Evolutionary conservation across 2,113 vertebrate genomes (phyloP).

Genomic region (Siphamia tubifer): DNA sequence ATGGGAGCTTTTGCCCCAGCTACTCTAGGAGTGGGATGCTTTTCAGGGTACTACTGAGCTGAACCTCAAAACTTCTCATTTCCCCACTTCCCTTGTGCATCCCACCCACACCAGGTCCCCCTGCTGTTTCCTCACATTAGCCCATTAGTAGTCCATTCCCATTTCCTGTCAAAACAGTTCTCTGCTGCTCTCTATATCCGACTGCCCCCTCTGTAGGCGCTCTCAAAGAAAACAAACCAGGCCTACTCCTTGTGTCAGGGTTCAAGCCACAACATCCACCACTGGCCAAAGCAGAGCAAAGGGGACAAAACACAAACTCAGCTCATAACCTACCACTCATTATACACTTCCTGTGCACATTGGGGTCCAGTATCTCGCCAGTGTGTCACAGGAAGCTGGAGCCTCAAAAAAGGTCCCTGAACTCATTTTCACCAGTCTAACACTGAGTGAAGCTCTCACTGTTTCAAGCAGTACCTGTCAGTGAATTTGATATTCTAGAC

Average conservation of each 20-base stretch:
- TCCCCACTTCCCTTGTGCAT: neutral
- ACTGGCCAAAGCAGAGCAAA: conserved; percentile 48
- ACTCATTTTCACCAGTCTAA: conserved; percentile 48
- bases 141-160: conserved; percentile 63
- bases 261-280: conserved; percentile 55
- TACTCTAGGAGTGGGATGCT: conserved; percentile 5
- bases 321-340: conserved; percentile 46
- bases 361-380: conserved; percentile 22
- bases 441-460: conserved; percentile 31
- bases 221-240: conserved; percentile 62
- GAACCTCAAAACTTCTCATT: conserved; percentile 40
- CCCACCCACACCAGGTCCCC: conserved; percentile 40
- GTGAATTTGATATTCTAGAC: conserved; percentile 65
- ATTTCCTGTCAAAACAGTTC: conserved; percentile 75
- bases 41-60: conserved; percentile 48
- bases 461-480: conserved; percentile 67
- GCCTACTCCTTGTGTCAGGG: conserved; percentile 34
- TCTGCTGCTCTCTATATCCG: conserved; percentile 41
- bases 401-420: conserved; percentile 32
- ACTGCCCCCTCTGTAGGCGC: conserved; percentile 39
- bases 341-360: conserved; percentile 55
- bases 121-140: conserved; percentile 56
- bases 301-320: conserved; percentile 65
- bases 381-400: neutral
- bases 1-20: conserved; percentile 49